Conservation (phyloP, 2,888 invertebrate genomes). For the Caenorhabditis sp. region DNA sequence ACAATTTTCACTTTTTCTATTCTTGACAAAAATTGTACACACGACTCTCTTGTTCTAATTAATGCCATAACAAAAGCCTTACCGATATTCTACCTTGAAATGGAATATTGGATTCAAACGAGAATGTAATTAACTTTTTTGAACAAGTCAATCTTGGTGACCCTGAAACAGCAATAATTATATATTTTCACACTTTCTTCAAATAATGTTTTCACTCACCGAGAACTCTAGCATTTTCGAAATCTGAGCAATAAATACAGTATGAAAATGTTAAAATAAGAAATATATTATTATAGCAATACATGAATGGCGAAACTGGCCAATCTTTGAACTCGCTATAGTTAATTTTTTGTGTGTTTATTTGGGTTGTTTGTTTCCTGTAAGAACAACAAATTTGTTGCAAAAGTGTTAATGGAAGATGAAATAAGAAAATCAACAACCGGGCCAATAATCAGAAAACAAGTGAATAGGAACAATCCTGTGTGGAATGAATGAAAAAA, state of each 20-base stretch:
- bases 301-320: not conserved
- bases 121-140: conserved; percentile 29
- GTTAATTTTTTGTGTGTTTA: not conserved
- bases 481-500: not conserved
- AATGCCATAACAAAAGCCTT: conserved; percentile 7
- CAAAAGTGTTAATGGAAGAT: conserved; percentile 16
- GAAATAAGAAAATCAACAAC: conserved; percentile 12
- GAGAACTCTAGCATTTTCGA: conserved; percentile 33
- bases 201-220: conserved; percentile 1
- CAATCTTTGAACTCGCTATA: not conserved
- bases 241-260: conserved; percentile 11
- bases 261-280: not conserved
- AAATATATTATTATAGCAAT: not conserved
- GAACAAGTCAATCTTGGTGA: conserved; percentile 33
- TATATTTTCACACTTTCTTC: not conserved
- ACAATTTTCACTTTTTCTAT: not conserved
- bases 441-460: conserved; percentile 12
- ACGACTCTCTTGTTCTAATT: not conserved
- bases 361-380: not conserved
- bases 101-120: conserved; percentile 43
- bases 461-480: conserved; percentile 5
- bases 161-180: conserved; percentile 24
- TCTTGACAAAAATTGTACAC: too few species aligned
- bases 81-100: conserved; percentile 53
- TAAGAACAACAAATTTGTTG: conserved; percentile 1